phyloP scores from a whole-genome alignment of 2,888 invertebrate species.

The Zygothrica quintamaculata region DNA sequence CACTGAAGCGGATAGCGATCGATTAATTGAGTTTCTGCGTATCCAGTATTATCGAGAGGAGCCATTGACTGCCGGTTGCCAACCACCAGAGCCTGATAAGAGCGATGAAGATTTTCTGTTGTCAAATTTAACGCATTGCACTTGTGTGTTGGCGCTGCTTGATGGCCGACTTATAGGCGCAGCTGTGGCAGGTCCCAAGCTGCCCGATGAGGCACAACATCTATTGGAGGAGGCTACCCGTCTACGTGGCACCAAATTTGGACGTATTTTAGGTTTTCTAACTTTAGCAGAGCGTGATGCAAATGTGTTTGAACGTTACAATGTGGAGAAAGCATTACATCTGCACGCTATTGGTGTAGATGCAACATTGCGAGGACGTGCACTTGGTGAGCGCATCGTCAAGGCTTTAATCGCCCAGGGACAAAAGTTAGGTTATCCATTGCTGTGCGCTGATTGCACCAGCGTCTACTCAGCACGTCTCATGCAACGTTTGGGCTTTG shows the following conservation, averaged over 20 bases:
- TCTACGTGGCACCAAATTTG: slow-evolving; percentile 78
- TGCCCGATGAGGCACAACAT: slow-evolving; percentile 47
- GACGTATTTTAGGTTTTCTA: slow-evolving; percentile 69
- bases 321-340: slow-evolving; percentile 72
- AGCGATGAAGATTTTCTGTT: slow-evolving; percentile 77
- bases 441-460: slow-evolving; percentile 80
- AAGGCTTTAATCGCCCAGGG: slow-evolving; percentile 59
- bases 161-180: slow-evolving; percentile 69
- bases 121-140: slow-evolving; percentile 67
- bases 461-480: slow-evolving; percentile 79
- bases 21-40: slow-evolving; percentile 75
- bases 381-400: slow-evolving; percentile 73
- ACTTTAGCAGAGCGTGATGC: slow-evolving; percentile 73
- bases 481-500: slow-evolving; percentile 70
- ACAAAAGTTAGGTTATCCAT: slow-evolving; percentile 59
- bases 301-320: slow-evolving; percentile 71
- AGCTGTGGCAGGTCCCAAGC: slow-evolving; percentile 78
- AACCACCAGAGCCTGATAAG: slow-evolving; percentile 68
- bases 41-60: slow-evolving; percentile 81
- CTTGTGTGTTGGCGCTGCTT: slow-evolving; percentile 67
- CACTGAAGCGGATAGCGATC: slow-evolving; percentile 52
- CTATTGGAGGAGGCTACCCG: slow-evolving; percentile 53
- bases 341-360: slow-evolving; percentile 79
- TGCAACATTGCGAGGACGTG: slow-evolving; percentile 68
- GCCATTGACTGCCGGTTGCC: slow-evolving; percentile 76